phyloP scores from a whole-genome alignment of 2,888 invertebrate genomes.

The Brenthis ino region DNA sequence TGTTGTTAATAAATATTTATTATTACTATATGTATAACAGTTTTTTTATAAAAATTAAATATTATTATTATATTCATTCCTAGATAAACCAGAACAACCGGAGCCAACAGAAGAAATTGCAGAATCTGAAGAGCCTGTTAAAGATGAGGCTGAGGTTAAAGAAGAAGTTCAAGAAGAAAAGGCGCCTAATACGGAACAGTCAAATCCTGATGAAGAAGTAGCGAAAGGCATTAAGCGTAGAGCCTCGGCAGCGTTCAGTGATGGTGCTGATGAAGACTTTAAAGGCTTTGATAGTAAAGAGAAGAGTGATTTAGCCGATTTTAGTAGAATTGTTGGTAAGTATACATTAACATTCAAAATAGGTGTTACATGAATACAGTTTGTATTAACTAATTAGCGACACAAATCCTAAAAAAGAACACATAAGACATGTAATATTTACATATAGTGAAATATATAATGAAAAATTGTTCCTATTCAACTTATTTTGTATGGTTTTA shows the following conservation, averaged over 20 bases:
- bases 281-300: slow-evolving; percentile 64
- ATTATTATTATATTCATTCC: not conserved
- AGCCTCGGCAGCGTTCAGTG: slow-evolving; percentile 67
- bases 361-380: no score
- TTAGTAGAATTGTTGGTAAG: slow-evolving; percentile 63
- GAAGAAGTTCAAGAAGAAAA: slow-evolving; percentile 19
- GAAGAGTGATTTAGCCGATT: slow-evolving; percentile 52
- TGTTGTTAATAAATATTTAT: no score
- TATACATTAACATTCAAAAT: slow-evolving; percentile 12
- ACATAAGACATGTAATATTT: no score
- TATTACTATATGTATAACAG: no score
- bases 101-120: slow-evolving; percentile 9
- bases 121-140: slow-evolving; percentile 10
- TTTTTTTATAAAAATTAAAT: not conserved
- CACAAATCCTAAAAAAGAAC: no score
- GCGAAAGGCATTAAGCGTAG: slow-evolving; percentile 64
- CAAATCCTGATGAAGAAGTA: slow-evolving; percentile 39
- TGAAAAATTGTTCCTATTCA: no score
- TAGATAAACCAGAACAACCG: slow-evolving; percentile 14
- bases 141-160: slow-evolving; percentile 22
- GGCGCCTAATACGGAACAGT: slow-evolving; percentile 27
- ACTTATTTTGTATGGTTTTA: no score
- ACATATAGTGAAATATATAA: no score
- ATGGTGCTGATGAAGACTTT: slow-evolving; percentile 59
- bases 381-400: no score